phyloP scores from a whole-genome alignment of 2,888 invertebrate genomes.

The Colletes collaris region DNA sequence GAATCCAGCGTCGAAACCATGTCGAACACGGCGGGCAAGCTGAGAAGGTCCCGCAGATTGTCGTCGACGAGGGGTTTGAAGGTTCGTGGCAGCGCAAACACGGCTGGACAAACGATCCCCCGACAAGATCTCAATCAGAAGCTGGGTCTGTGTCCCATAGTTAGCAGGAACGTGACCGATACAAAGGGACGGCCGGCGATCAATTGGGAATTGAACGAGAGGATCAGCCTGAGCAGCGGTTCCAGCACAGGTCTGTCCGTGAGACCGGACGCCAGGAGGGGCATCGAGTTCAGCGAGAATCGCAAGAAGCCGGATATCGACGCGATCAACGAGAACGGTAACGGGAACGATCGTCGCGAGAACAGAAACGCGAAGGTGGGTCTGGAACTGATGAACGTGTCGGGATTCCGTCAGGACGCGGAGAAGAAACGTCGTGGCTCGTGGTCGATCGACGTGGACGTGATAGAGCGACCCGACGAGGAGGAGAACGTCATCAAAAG shows the following conservation, averaged over 20 bases:
- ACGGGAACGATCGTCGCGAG: constrained; percentile 8
- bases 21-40: constrained; percentile 53
- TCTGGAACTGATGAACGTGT: constrained; percentile 76
- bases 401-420: constrained; percentile 65
- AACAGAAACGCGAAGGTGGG: constrained; percentile 15
- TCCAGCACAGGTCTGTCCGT: constrained; percentile 77
- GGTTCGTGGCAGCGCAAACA: constrained; percentile 40
- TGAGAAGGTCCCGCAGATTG: constrained; percentile 77
- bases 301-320: constrained; percentile 49
- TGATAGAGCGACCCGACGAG: constrained; percentile 24
- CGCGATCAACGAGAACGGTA: constrained; percentile 17
- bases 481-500: constrained; percentile 72
- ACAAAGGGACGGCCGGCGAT: constrained; percentile 59
- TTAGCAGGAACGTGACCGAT: constrained; percentile 46
- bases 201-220: constrained; percentile 81
- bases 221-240: constrained; percentile 79
- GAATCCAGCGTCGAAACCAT: constrained; percentile 31
- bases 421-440: constrained; percentile 55
- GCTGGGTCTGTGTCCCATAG: constrained; percentile 52
- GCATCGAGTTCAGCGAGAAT: constrained; percentile 73
- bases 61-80: constrained; percentile 78
- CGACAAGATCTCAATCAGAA: constrained; percentile 62
- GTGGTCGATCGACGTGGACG: constrained; percentile 56
- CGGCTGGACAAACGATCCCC: constrained; percentile 30
- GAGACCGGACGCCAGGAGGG: constrained; percentile 69